Conservation (phyloP, 2,113 vertebrate species). For the Podilymbus podiceps region DNA sequence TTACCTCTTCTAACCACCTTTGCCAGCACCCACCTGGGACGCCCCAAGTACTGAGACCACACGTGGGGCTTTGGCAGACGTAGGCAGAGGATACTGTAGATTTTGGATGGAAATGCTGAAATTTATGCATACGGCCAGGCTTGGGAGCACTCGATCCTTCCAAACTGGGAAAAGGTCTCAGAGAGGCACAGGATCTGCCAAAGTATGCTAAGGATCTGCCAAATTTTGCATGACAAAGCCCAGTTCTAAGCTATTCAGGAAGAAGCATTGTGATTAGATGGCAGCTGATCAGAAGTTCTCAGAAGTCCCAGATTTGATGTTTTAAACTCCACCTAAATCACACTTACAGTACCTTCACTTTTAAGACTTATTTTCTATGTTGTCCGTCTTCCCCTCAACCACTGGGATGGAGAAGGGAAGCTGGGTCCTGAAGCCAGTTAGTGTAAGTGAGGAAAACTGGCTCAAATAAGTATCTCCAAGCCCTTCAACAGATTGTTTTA, state of each 20-base stretch:
- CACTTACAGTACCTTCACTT: background rate
- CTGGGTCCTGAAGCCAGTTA: background rate
- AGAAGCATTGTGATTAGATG: background rate
- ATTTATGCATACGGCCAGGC: rapidly evolving
- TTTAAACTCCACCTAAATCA: background rate
- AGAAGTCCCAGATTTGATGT: background rate
- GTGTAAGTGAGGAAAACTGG: conserved; percentile 1
- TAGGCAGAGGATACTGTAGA: background rate
- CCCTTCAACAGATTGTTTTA: conserved; percentile 57
- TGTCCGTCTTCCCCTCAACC: background rate
- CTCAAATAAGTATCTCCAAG: background rate
- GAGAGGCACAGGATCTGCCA: background rate
- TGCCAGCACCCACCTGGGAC: background rate
- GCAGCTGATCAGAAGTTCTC: background rate
- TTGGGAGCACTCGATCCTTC: background rate
- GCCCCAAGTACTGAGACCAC: background rate
- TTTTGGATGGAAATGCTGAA: background rate
- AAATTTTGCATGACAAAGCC: background rate
- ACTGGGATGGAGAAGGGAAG: background rate
- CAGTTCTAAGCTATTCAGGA: background rate
- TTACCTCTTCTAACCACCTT: background rate
- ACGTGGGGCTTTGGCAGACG: rapidly evolving
- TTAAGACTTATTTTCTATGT: background rate
- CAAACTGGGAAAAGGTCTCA: background rate
- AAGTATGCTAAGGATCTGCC: background rate